Evolutionary conservation across 2,888 invertebrate species (phyloP), one percentile per base, ranked within the genome.

Genomic region (Tachina grossa): DNA sequence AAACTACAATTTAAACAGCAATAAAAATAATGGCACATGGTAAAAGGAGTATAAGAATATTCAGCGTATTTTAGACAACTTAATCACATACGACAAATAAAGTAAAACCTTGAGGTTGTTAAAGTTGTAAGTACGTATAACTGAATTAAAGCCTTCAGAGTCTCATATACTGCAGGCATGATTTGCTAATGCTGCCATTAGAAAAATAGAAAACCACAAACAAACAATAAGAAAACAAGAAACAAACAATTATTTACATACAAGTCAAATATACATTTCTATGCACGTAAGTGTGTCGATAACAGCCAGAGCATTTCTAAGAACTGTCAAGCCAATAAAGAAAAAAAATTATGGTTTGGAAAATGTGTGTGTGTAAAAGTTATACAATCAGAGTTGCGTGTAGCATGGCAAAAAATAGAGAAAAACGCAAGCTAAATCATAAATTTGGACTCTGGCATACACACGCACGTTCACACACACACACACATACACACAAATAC

Each of bases 81-180:
- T 39, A 43, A 14, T 16, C 57, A 65, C 45, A 47, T 6, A 19
- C n/a, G n/a, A 14, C 16, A 65, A 22, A 16, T 41, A 43, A 43
- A 49, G 49, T 51, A 2, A 47, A 41, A 69, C n/a, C 45, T 51
- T 2, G 53, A 9, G 13, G 8, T 22, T 76, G 55, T 63, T 72
- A 43, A 74, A 77, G 66, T 69, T 80, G 55, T 59, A 59, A 71
- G 68, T 65, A 71, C 79, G 22, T 59, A 78, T 11, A 63, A 53
- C 69, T 78, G 69, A 65, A 76, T 82, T 39, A 78, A 51, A 57
- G 51, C 57, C 77, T 82, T 77, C 51, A 66, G 69, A 39, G 57
- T 39, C 77, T 75, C 81, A 59, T 75, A 78, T 69, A 85, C 68
- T 75, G 75, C 78, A 82, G 78, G 69, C 82, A 78, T 85, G 82